Evolutionary conservation across 1,140 invertebrate genomes (phyloP), one percentile per base, ranked within the genome.

Genomic region (Neomicropteryx cornuta): DNA sequence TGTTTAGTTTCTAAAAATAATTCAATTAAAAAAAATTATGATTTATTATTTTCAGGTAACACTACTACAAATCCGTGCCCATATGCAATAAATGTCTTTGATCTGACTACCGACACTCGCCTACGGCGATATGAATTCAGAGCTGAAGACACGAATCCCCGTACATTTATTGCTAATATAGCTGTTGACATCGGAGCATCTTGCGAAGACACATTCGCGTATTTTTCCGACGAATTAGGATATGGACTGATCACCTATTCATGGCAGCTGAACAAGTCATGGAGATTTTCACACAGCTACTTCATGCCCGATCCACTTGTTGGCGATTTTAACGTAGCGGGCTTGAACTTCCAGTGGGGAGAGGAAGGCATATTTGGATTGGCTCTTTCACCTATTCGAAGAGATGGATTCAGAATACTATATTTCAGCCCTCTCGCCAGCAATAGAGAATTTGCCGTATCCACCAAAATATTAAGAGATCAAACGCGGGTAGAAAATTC

Each of bases 361-460:
- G 73, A 77, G 31, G 84, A 88, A 58, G 84, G 83, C 4, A 81
- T 88, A 30, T 87, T 87, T 43, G 83, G 83, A 1, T 79, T 87
- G 58, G 73, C 77, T 1, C 51, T 86, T 3, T 77, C 82, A 0
- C 75, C 81, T 1, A 55, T 73, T 6, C 66, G 73, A 1, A 41
- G 57, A 13, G 76, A 81, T 45, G 81, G 81, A 22, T 81, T 65
- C 46, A 72, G 79, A 40, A 77, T 75, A 0, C 55, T 87, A 5
- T 83, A 79, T 53, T 87, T 88, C 60, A 81, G 79, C 50, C 82
- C 84, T 1, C 51, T 88, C 20, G 77, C 82, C 23, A 85, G 81
- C 48, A 62, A 79, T 49, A 71, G 79, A 1, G 81, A 86, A 52
- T 87, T 88, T 45, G 73, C 77, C 1, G 80, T 87, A 0, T 84